A percentile compares a stretch with the other conserved stretches of the same genome.
Conservation (phyloP, 2,888 invertebrate species). For the Eristalinus aeneus region DNA sequence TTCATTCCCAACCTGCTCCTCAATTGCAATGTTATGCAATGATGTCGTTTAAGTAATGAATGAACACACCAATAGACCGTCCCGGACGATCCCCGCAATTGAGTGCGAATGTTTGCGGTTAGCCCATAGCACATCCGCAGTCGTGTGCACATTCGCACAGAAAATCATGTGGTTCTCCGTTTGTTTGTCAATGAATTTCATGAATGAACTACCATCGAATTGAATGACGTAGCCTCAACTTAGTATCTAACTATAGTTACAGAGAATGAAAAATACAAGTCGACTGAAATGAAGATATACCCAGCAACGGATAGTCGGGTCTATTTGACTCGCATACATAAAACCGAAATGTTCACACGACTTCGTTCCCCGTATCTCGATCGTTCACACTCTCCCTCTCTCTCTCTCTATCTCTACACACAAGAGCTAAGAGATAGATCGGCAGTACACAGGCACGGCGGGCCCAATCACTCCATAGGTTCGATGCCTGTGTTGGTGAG, state of each 20-base stretch:
- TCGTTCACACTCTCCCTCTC: neutral
- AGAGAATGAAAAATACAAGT: neutral
- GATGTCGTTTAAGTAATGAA: slow-evolving; percentile 4
- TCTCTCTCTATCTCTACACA: neutral
- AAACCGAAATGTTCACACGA: slow-evolving; percentile 4
- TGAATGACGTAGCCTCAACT: slow-evolving; percentile 42
- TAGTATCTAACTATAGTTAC: slow-evolving; percentile 23
- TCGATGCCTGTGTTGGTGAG: neutral
- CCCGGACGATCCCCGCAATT: slow-evolving; percentile 36
- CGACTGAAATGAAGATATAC: neutral
- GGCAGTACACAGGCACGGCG: neutral
- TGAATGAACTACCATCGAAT: slow-evolving; percentile 48
- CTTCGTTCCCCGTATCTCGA: slow-evolving; percentile 3
- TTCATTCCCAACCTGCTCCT: neutral
- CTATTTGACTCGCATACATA: neutral
- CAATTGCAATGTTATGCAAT: slow-evolving; percentile 30
- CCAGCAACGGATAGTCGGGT: slow-evolving; percentile 19
- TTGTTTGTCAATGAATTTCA: slow-evolving; percentile 62
- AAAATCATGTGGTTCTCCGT: slow-evolving; percentile 23
- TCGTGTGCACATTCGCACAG: neutral
- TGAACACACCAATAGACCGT: neutral
- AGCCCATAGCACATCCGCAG: slow-evolving; percentile 47
- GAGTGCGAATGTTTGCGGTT: slow-evolving; percentile 32
- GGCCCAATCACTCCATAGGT: neutral
- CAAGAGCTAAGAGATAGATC: slow-evolving; percentile 1